Evolutionary conservation across 2,888 invertebrate genomes (phyloP), one percentile per base, ranked within the genome.

Genomic region (Pimpla rufipes): DNA sequence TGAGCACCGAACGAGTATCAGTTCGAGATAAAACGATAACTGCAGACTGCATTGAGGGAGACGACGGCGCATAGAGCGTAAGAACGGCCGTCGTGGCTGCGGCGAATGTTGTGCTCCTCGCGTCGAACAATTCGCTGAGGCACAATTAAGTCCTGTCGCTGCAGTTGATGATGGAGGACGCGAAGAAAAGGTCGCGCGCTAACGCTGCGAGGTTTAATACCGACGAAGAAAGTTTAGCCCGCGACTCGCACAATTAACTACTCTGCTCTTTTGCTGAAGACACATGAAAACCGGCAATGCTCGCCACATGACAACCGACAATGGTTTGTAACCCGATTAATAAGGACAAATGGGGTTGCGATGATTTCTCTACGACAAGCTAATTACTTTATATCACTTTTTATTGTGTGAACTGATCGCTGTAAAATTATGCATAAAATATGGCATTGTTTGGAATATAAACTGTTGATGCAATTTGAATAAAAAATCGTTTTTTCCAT

Each of bases 111-210:
- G 59, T 35, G 5, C n/a, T 35, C 16, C 8, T 59, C 29, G n/a
- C 29, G 16, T 6, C 16, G 35, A 35, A 59, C 35, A 35, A 59
- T 59, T 59, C 57, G 23, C 35, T 11, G n/a, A 29, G 23, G 29
- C 3, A 57, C 57, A 57, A 57, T 57, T 57, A 23, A 57, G 23
- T 29, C 11, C 57, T 13, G n/a, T 57, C 29, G 29, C 29, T 57
- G 29, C 29, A 23, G 23, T 55, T 23, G 55, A 52, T 52, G n/a
- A 50, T 8, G 21, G 10, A 55, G 18, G 7, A 55, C 11, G 11
- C 18, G 23, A 0, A 21, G 52, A 55, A 21, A 55, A 10, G 21
- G 23, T 8, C 10, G 10, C 57, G 29, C 23, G 10, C n/a, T 13
- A 29, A 55, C 4, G n/a, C 0, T n/a, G 29, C 57, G 11, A 57